phyloP scores from a whole-genome alignment of 2,888 invertebrate species.

The Agriotes lineatus region DNA sequence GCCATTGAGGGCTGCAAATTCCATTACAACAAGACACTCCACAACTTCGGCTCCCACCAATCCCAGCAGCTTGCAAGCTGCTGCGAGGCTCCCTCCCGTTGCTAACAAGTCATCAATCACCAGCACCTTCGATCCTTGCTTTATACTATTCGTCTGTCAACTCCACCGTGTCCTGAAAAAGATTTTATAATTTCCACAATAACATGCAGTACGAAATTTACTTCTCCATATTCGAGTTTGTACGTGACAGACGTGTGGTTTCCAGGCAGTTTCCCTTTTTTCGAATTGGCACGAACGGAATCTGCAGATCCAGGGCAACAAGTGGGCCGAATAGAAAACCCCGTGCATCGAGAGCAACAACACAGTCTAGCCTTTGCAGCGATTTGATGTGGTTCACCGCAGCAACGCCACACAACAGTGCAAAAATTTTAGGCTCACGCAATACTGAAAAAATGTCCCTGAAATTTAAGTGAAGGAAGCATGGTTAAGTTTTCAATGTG shows the following conservation, averaged over 20 bases:
- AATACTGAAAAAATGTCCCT: slow-evolving; percentile 45
- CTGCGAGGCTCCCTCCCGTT: slow-evolving; percentile 89
- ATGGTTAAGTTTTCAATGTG: background rate
- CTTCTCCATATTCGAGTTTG: slow-evolving; percentile 87
- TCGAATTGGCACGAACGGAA: slow-evolving; percentile 91
- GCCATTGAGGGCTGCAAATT: slow-evolving; percentile 81
- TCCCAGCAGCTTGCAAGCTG: slow-evolving; percentile 78
- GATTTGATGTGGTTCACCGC: slow-evolving; percentile 75
- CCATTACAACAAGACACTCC: slow-evolving; percentile 85
- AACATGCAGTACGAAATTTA: slow-evolving; percentile 21
- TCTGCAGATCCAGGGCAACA: slow-evolving; percentile 81
- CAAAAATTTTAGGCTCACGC: slow-evolving; percentile 49
- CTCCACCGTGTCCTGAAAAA: slow-evolving; percentile 84
- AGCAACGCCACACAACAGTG: slow-evolving; percentile 71
- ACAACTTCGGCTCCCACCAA: slow-evolving; percentile 74
- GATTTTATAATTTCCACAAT: slow-evolving; percentile 36
- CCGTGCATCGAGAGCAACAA: slow-evolving; percentile 92
- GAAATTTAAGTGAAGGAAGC: slow-evolving; percentile 43
- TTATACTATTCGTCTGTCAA: slow-evolving; percentile 81
- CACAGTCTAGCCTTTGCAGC: slow-evolving; percentile 76
- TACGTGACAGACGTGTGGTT: slow-evolving; percentile 77
- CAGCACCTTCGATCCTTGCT: slow-evolving; percentile 80
- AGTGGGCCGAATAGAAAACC: slow-evolving; percentile 95
- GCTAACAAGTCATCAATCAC: slow-evolving; percentile 96
- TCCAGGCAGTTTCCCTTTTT: slow-evolving; percentile 98